A percentile compares a stretch with the other conserved stretches of the same genome.
phyloP scores from a whole-genome alignment of 2,888 invertebrate genomes.

The Mechanitis messenoides region DNA sequence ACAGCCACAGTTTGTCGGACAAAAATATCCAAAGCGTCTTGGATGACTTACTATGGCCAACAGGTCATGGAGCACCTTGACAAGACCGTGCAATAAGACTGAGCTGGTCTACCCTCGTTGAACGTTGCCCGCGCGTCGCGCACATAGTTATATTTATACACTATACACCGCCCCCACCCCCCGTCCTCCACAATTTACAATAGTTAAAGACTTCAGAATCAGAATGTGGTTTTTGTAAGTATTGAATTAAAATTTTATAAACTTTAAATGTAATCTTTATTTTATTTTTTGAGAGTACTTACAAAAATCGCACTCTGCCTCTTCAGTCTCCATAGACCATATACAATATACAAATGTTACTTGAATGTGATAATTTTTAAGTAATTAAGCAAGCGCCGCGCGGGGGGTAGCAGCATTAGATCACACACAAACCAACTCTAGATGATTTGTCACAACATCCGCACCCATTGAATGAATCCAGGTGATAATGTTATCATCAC shows the following conservation, averaged over 20 bases:
- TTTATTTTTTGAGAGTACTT: not conserved
- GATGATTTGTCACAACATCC: slow-evolving; percentile 49
- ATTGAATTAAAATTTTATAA: slow-evolving; percentile 9
- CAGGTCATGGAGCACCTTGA: slow-evolving; percentile 18
- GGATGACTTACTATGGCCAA: no score
- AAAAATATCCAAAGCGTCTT: no score
- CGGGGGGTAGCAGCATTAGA: slow-evolving; percentile 38
- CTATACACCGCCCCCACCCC: slow-evolving; percentile 53
- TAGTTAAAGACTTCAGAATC: slow-evolving; percentile 48
- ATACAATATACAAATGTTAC: slow-evolving; percentile 66
- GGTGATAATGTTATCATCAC: no score
- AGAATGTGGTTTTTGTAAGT: slow-evolving; percentile 49
- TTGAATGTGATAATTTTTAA: slow-evolving; percentile 61
- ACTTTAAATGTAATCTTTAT: not conserved
- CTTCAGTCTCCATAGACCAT: slow-evolving; percentile 60
- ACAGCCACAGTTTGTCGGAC: no score
- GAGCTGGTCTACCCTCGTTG: slow-evolving; percentile 45
- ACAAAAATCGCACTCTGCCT: slow-evolving; percentile 49
- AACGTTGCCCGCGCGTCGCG: slow-evolving; percentile 49
- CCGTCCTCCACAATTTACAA: slow-evolving; percentile 70
- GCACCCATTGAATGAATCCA: slow-evolving; percentile 49
- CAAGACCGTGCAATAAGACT: slow-evolving; percentile 58
- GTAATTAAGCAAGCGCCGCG: slow-evolving; percentile 47
- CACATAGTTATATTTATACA: slow-evolving; percentile 65
- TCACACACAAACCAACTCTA: slow-evolving; percentile 38